These are phyloP conservation scores for Aurelia sp. DNA, from an alignment of 30 jellyfish, hydroid and myxozoan species.

Conservation along the genomic window DNA sequence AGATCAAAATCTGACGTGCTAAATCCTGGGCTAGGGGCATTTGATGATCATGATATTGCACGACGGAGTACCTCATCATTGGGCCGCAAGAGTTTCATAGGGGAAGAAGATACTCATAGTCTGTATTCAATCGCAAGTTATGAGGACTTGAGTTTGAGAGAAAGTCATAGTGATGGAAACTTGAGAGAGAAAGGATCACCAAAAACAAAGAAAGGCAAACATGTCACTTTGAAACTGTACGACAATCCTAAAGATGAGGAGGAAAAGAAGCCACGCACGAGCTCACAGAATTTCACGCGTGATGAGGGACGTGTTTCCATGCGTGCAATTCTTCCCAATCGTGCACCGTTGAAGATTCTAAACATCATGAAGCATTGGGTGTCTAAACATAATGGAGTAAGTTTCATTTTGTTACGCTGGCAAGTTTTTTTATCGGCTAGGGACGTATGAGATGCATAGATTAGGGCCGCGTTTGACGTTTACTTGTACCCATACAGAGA, in stretches of 20 bases:
- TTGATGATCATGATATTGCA: constrained; percentile 17
- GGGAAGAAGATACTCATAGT: constrained; percentile 58
- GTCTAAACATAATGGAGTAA: constrained; percentile 87
- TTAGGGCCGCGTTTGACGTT: no score
- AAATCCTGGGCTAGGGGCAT: constrained; percentile 22
- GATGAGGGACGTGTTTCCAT: constrained; percentile 66
- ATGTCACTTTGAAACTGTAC: constrained; percentile 41
- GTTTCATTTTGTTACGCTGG: background rate
- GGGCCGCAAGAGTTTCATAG: constrained; percentile 18
- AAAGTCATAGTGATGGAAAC: constrained; percentile 53
- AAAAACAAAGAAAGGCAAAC: constrained; percentile 46
- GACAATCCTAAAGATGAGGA: constrained; percentile 19
- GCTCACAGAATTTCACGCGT: constrained; percentile 52
- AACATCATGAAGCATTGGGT: constrained; percentile 95
- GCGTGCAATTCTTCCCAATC: constrained; percentile 75
- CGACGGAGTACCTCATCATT: background rate
- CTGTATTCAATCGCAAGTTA: constrained; percentile 26
- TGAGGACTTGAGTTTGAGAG: constrained; percentile 40
- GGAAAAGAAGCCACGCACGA: constrained; percentile 30
- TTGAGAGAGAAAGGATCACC: constrained; percentile 51
- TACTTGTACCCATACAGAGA: no score
- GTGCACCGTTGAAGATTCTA: constrained; percentile 92
- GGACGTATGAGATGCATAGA: no score
- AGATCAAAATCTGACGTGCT: constrained; percentile 74
- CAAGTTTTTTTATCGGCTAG: no score